phyloP scores from a whole-genome alignment of 2,888 invertebrate species.

The Dusona sp. region DNA sequence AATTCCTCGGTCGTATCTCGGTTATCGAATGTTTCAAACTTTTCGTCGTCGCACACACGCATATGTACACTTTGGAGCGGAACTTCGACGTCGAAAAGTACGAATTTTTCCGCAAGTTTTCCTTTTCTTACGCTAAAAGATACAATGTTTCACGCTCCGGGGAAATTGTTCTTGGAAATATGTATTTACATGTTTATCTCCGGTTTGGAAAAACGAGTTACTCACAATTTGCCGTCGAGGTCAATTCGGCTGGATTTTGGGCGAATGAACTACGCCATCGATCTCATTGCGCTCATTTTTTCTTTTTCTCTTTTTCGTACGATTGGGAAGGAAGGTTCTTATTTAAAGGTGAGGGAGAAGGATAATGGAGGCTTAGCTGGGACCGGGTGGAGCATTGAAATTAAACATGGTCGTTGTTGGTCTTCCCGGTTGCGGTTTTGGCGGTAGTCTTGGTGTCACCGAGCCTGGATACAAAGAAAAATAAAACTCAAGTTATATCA shows the following conservation, averaged over 20 bases:
- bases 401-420: slow-evolving; percentile 83
- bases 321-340: slow-evolving; percentile 27
- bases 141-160: slow-evolving; percentile 23
- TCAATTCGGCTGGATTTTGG: slow-evolving; percentile 47
- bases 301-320: slow-evolving; percentile 1
- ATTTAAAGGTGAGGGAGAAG: slow-evolving; percentile 2
- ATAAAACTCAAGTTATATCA: neutral
- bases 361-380: slow-evolving; percentile 77
- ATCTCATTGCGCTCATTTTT: slow-evolving; percentile 33
- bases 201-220: slow-evolving; percentile 6
- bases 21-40: neutral
- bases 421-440: slow-evolving; percentile 82
- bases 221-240: slow-evolving; percentile 45
- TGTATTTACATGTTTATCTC: slow-evolving; percentile 42
- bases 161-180: slow-evolving; percentile 31
- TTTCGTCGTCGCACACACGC: slow-evolving; percentile 15
- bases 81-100: slow-evolving; percentile 27
- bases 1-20: neutral
- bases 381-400: slow-evolving; percentile 82
- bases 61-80: slow-evolving; percentile 50
- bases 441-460: slow-evolving; percentile 83
- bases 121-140: slow-evolving; percentile 30
- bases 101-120: slow-evolving; percentile 56
- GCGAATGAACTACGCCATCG: slow-evolving; percentile 50
- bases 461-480: slow-evolving; percentile 75